These are phyloP conservation scores for Anolis apletophallus DNA, from an alignment of 2,797 vertebrate species.

Conservation along the genomic window DNA sequence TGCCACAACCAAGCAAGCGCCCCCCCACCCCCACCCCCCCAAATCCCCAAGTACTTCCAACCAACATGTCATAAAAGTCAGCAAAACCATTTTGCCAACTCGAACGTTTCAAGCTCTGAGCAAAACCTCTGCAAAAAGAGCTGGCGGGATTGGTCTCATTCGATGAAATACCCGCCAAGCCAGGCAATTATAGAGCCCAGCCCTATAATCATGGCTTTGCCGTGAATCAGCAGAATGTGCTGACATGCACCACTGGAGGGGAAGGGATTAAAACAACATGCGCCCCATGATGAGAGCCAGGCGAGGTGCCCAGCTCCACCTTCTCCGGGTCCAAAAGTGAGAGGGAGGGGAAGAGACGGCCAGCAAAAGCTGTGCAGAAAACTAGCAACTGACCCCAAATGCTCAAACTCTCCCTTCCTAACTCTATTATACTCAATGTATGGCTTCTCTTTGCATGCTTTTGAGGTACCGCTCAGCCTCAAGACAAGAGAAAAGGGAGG, in stretches of 20 bases:
- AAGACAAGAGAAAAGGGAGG: neutral
- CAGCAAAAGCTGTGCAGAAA: neutral
- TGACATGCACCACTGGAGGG: conserved; percentile 12
- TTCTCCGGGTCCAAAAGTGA: neutral
- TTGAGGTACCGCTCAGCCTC: neutral
- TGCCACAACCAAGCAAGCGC: no score
- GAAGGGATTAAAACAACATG: neutral
- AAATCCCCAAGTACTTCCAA: neutral
- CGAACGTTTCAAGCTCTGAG: neutral
- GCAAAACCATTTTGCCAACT: neutral
- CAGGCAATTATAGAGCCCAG: conserved; percentile 1
- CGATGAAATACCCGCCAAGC: neutral
- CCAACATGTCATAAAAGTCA: neutral
- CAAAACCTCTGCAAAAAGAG: neutral
- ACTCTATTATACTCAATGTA: neutral
- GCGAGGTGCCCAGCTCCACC: conserved; percentile 7
- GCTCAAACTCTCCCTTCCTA: neutral
- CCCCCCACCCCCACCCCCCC: no score
- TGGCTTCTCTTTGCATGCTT: neutral
- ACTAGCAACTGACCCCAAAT: neutral
- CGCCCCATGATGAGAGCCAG: neutral
- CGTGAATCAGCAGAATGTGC: conserved; percentile 27
- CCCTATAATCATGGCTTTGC: conserved; percentile 2
- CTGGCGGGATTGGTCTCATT: neutral
- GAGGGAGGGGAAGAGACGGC: neutral